phyloP scores from a whole-genome alignment of 2,888 invertebrate species.

The Perdita meconis region DNA sequence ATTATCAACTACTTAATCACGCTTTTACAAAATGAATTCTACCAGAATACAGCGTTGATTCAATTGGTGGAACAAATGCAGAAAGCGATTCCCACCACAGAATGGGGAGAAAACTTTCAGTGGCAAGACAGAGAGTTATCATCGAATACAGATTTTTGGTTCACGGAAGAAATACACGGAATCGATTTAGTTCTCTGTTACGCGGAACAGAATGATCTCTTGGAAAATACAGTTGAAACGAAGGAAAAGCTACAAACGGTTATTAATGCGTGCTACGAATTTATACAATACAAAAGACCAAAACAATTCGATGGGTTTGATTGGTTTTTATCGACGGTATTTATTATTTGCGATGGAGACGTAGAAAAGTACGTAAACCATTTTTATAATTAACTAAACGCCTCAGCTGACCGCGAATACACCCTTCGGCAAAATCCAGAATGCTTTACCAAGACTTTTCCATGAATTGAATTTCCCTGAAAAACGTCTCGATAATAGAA shows the following conservation, averaged over 20 bases:
- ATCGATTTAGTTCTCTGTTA: slow-evolving; percentile 77
- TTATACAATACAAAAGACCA: slow-evolving; percentile 76
- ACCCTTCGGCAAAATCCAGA: slow-evolving; percentile 26
- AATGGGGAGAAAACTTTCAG: slow-evolving; percentile 78
- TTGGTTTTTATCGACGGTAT: slow-evolving; percentile 82
- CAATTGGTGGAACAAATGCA: slow-evolving; percentile 80
- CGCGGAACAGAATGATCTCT: slow-evolving; percentile 72
- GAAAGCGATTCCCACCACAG: slow-evolving; percentile 80
- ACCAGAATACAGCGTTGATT: slow-evolving; percentile 74
- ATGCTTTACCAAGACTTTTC: slow-evolving; percentile 9
- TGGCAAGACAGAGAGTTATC: slow-evolving; percentile 74
- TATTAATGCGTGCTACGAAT: slow-evolving; percentile 75
- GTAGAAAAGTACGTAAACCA: slow-evolving; percentile 73
- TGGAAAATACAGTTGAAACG: slow-evolving; percentile 63
- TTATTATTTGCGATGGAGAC: slow-evolving; percentile 79
- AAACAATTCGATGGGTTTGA: slow-evolving; percentile 78
- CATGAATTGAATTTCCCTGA: neutral
- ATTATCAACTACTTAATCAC: neutral
- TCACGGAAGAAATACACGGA: slow-evolving; percentile 78
- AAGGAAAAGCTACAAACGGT: slow-evolving; percentile 76
- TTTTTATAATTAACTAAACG: slow-evolving; percentile 37
- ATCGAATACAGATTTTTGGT: slow-evolving; percentile 75
- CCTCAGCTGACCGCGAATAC: slow-evolving; percentile 82
- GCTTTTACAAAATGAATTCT: neutral
- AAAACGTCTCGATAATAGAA: slow-evolving; percentile 3